phyloP scores from a whole-genome alignment of 2,888 invertebrate genomes.

The Melieria picta region DNA sequence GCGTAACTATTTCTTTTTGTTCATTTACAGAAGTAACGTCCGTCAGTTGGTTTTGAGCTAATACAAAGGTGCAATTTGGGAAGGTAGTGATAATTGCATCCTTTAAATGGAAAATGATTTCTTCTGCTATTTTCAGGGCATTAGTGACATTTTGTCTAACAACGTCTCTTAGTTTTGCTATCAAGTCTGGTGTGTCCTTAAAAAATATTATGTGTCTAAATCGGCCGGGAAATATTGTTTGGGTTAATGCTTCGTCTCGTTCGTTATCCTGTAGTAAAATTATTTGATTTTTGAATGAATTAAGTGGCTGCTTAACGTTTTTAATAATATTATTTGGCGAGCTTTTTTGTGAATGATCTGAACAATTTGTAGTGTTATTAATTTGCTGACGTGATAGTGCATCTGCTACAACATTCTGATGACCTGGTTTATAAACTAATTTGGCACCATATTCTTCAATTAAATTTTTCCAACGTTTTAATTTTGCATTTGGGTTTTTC shows the following conservation, averaged over 20 bases:
- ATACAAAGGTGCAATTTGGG: neutral
- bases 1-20: neutral
- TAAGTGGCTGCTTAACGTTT: too few species aligned
- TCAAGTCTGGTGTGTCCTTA: neutral
- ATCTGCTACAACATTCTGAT: too few species aligned
- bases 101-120: neutral
- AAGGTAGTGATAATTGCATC: neutral
- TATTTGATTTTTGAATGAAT: too few species aligned
- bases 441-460: too few species aligned
- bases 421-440: too few species aligned
- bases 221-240: slow-evolving; percentile 4
- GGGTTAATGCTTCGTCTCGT: neutral
- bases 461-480: too few species aligned
- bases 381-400: too few species aligned
- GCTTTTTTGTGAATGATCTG: too few species aligned
- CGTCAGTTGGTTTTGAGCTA: neutral
- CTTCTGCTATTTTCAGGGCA: neutral
- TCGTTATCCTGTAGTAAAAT: neutral
- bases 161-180: slow-evolving; percentile 1
- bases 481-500: too few species aligned
- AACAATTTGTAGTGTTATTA: too few species aligned
- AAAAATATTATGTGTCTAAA: slow-evolving; percentile 11
- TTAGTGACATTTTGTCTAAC: neutral
- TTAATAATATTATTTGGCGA: too few species aligned
- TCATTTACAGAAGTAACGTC: neutral